Conservation (phyloP, 2,888 invertebrate species). For the Phortica okadai region DNA sequence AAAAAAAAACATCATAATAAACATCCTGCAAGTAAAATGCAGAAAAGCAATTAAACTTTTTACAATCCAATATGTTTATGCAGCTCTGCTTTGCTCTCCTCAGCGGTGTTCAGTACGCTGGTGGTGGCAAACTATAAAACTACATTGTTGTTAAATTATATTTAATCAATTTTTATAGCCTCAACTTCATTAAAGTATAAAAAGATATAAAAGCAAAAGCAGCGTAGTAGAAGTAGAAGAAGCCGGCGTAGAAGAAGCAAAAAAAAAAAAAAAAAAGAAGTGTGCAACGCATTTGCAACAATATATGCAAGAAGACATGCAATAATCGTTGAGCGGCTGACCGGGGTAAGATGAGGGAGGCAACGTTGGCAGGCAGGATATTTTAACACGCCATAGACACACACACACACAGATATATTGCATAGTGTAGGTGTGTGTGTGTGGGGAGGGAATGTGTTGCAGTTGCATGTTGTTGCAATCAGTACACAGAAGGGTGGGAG, state of each 20-base stretch:
- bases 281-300: conserved; percentile 47
- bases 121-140: conserved; percentile 57
- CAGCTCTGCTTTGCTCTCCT: background rate
- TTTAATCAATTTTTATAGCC: conserved; percentile 70
- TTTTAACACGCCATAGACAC: conserved; percentile 17
- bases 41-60: conserved; percentile 22
- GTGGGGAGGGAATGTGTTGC: background rate
- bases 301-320: conserved; percentile 49
- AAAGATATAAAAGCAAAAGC: conserved; percentile 41
- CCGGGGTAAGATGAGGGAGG: background rate
- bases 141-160: conserved; percentile 70
- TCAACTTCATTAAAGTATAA: conserved; percentile 71
- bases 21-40: conserved; percentile 7
- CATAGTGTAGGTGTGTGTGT: background rate
- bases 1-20: background rate
- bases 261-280: background rate
- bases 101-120: background rate
- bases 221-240: background rate
- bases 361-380: background rate
- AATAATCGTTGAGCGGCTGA: conserved; percentile 5
- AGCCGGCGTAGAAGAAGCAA: background rate
- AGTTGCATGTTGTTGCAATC: conserved; percentile 3
- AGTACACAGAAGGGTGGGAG: background rate
- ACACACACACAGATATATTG: background rate
- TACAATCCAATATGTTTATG: conserved; percentile 15